phyloP scores from a whole-genome alignment of 2,888 invertebrate genomes.

The Pseudeuparius sepicola region DNA sequence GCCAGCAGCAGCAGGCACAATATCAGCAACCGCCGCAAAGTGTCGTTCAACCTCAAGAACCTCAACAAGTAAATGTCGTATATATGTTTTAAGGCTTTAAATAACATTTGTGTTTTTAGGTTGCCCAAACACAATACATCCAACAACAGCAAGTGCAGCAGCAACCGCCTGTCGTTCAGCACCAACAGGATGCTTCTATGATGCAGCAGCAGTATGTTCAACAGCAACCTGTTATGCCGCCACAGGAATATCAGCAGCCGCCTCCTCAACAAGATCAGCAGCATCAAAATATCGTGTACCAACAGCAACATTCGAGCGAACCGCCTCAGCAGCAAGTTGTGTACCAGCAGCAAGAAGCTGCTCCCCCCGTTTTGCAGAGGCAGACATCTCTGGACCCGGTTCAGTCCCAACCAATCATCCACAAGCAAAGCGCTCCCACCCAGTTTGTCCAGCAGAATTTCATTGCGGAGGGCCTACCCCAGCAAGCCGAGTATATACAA shows the following conservation, averaged over 20 bases:
- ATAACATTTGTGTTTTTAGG: too few relatives aligned
- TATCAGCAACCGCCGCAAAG: constrained; percentile 8
- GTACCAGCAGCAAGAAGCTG: constrained; percentile 23
- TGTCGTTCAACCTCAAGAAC: too few relatives aligned
- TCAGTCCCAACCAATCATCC: constrained; percentile 33
- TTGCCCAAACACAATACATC: constrained; percentile 37
- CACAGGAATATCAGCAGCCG: not conserved
- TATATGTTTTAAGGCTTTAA: not conserved
- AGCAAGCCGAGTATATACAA: constrained; percentile 34
- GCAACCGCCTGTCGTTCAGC: constrained; percentile 25
- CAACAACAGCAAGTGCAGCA: constrained; percentile 45
- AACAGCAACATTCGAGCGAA: constrained; percentile 6
- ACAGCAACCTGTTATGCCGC: constrained; percentile 7
- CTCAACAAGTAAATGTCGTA: too few relatives aligned
- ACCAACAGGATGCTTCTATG: constrained; percentile 15
- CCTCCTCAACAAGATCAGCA: not conserved
- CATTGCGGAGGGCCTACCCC: constrained; percentile 34
- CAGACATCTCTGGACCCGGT: constrained; percentile 29
- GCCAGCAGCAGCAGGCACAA: constrained; percentile 12
- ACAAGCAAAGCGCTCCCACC: constrained; percentile 31
- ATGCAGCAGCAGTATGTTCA: constrained; percentile 2
- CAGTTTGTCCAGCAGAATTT: constrained; percentile 34
- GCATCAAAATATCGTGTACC: constrained; percentile 2
- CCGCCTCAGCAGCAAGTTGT: constrained; percentile 18
- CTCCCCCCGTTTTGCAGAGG: constrained; percentile 26